Base-by-base conservation (phyloP, 2,113 vertebrate genomes). In the Ia io region DNA sequence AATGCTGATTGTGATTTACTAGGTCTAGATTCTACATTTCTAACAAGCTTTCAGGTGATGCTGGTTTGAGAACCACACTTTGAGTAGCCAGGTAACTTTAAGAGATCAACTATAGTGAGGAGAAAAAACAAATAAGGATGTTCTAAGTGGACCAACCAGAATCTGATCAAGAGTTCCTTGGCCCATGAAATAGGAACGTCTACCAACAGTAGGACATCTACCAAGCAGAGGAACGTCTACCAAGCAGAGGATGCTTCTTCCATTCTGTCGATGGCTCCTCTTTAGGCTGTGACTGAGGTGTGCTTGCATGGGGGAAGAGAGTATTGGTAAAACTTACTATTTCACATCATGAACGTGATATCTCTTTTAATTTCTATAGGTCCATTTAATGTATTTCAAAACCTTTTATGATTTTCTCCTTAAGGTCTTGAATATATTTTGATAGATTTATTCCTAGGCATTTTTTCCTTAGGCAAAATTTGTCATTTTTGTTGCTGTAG, bases 401-500 rank as follows among this genome's bases (percentile, higher is more conserved):
- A 65, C 11, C 78, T 73, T 84, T 89, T 78, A 79, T 91, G n/a
- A 63, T 65, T 61, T 87, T n/a, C 30, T 65, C 40, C 30, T 93
- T 65, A 79, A 73, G 61, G 18, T 70, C 22, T 78, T 79, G 63
- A 40, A 25, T 77, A 30, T 63, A 51, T 70, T 78, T 90, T 90
- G 80, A 59, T 79, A 85, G 28, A 78, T 78, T 71, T 84, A 71
- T 84, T 71, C 9, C 12, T 59, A 74, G 9, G 25, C 71, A 23
- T 32, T 67, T 76, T 65, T 65, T 18, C 40, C 25, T n/a, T 47
- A 25, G 25, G n/a, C 12, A 71, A 69, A 63, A 93, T 80, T 82
- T 53, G 71, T 90, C 8, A 84, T 82, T 84, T 96, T 94, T 77
- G 40, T 88, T 91, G 37, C 44, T 88, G 2, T 61, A 87, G 51